Evolutionary conservation across 2,797 vertebrate genomes (phyloP).

Genomic region (Lacerta viridis): DNA sequence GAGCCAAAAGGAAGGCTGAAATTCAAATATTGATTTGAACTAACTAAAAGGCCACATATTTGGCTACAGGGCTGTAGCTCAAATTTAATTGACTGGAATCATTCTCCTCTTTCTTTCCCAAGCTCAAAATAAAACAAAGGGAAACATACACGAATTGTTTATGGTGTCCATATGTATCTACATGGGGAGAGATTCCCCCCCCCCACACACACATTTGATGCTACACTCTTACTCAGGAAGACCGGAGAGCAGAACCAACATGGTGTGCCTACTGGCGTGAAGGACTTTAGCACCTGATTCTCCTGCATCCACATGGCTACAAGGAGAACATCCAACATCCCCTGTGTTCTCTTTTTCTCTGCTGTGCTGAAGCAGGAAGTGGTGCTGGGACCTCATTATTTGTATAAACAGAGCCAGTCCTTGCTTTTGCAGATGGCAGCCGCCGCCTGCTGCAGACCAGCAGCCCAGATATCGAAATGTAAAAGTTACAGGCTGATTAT

Average conservation of each 20-base stretch:
- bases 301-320: neutral
- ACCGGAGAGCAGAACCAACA: neutral
- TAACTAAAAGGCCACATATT: neutral
- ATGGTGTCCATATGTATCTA: neutral
- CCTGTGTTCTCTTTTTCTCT: neutral
- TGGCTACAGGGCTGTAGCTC: neutral
- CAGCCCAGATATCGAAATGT: neutral
- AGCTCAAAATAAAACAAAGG: neutral
- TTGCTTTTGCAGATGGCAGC: neutral
- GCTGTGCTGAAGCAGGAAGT: neutral
- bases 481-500: neutral
- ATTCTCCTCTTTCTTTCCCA: neutral
- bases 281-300: neutral
- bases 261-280: neutral
- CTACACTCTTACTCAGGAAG: neutral
- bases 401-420: neutral
- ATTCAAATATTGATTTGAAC: constrained; percentile 8
- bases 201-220: neutral
- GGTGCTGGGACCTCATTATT: neutral
- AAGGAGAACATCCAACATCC: neutral
- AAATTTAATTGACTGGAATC: neutral
- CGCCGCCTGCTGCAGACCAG: neutral
- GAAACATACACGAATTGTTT: neutral
- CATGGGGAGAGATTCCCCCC: neutral
- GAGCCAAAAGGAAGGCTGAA: neutral